Conservation (phyloP, 2,797 vertebrate species). For the Poecilia wingei region DNA sequence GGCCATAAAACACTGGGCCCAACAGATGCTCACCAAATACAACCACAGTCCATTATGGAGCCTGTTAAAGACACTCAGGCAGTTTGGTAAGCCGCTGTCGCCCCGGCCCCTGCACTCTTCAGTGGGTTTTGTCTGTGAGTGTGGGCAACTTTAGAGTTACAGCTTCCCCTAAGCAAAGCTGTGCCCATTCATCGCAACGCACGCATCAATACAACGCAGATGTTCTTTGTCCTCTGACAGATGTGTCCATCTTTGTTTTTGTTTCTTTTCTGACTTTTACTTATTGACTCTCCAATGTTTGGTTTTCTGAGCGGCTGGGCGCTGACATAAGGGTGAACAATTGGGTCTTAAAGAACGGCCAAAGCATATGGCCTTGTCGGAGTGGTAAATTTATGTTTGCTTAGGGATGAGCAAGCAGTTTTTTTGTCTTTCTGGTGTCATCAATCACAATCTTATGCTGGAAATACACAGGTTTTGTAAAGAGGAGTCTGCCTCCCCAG, state of each 20-base stretch:
- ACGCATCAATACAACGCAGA: conserved; percentile 61
- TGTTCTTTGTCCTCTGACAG: conserved; percentile 70
- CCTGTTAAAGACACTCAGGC: conserved; percentile 63
- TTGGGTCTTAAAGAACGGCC: conserved; percentile 17
- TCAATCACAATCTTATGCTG: background rate
- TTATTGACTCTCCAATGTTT: conserved; percentile 49
- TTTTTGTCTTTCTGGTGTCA: background rate
- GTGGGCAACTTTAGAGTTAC: conserved; percentile 63
- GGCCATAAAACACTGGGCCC: conserved; percentile 70
- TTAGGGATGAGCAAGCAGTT: conserved; percentile 10
- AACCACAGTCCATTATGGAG: conserved; percentile 73
- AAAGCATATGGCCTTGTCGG: conserved; percentile 49
- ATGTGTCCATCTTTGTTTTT: conserved; percentile 52
- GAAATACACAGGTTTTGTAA: background rate
- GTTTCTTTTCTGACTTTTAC: conserved; percentile 18
- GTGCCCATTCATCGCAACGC: conserved; percentile 32
- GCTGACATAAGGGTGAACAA: conserved; percentile 18
- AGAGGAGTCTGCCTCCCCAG: background rate
- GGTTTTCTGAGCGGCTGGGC: conserved; percentile 29
- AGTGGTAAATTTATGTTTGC: conserved; percentile 35
- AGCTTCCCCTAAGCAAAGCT: conserved; percentile 46
- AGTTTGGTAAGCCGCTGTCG: conserved; percentile 50
- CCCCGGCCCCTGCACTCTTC: conserved; percentile 38
- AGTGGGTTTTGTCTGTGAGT: conserved; percentile 60
- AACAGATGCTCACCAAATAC: conserved; percentile 70